These are phyloP conservation scores for Gambusia holbrooki DNA, from an alignment of 2,113 vertebrate genomes.

Conservation along the genomic window DNA sequence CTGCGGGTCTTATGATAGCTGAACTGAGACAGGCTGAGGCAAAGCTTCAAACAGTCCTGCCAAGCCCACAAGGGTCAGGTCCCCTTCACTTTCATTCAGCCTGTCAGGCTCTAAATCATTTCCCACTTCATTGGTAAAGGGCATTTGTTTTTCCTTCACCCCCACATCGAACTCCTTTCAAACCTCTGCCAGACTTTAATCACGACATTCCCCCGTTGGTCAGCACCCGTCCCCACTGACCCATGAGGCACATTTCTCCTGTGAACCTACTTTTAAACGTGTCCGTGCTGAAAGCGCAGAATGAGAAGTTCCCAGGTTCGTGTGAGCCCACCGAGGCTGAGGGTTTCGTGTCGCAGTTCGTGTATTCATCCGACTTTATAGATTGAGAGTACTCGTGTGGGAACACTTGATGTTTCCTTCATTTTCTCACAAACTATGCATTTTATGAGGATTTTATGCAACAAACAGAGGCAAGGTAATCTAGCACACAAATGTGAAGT, in stretches of 20 bases:
- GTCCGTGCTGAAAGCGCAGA: constrained; percentile 2
- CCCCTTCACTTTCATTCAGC: constrained; percentile 59
- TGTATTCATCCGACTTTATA: neutral
- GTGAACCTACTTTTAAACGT: neutral
- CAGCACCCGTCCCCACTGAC: constrained; percentile 31
- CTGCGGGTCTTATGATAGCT: constrained; percentile 55
- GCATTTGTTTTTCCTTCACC: constrained; percentile 64
- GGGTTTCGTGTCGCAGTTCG: neutral
- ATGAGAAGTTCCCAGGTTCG: constrained; percentile 7
- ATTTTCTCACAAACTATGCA: too few species aligned
- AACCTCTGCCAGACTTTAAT: constrained; percentile 55
- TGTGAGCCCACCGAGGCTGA: constrained; percentile 17
- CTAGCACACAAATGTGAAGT: neutral
- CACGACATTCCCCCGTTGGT: constrained; percentile 42
- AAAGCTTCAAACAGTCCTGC: constrained; percentile 59
- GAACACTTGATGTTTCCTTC: too few species aligned
- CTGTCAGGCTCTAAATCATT: constrained; percentile 70
- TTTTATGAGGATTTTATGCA: too few species aligned
- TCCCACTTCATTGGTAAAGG: constrained; percentile 66
- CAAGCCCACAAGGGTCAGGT: constrained; percentile 65
- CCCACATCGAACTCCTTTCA: constrained; percentile 40
- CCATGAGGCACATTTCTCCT: constrained; percentile 7
- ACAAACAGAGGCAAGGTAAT: too few species aligned
- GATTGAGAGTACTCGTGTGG: neutral
- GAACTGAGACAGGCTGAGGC: constrained; percentile 48